Evolutionary conservation across 2,888 invertebrate species (phyloP).

Genomic region (Macrophya annulata): DNA sequence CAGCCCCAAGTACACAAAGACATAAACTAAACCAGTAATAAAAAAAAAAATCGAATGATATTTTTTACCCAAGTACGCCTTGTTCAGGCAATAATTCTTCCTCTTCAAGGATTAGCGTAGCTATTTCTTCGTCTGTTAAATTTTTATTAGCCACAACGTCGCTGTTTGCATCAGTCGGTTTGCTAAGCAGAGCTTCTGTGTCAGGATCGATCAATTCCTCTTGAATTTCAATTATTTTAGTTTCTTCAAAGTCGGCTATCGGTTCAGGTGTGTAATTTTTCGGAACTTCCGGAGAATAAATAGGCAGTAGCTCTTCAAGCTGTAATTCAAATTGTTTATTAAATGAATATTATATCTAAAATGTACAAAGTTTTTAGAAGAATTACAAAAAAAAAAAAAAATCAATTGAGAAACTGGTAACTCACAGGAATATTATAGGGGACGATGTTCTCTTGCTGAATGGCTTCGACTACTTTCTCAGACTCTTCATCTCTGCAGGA

Average conservation of each 20-base stretch:
- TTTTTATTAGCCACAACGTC: slow-evolving; percentile 76
- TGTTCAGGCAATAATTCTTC: slow-evolving; percentile 86
- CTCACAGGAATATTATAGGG: slow-evolving; percentile 78
- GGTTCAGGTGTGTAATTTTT: slow-evolving; percentile 67
- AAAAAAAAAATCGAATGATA: neutral
- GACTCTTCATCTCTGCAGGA: slow-evolving; percentile 72
- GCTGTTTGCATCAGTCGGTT: slow-evolving; percentile 74
- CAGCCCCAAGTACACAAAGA: neutral
- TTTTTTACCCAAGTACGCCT: slow-evolving; percentile 84
- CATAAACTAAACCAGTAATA: neutral
- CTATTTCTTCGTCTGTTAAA: slow-evolving; percentile 85
- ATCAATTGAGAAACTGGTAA: slow-evolving; percentile 41
- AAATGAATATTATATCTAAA: neutral
- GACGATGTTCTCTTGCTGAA: slow-evolving; percentile 74
- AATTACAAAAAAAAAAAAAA: neutral
- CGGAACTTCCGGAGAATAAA: slow-evolving; percentile 51
- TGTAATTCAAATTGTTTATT: slow-evolving; percentile 42
- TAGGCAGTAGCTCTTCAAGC: slow-evolving; percentile 64
- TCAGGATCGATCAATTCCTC: slow-evolving; percentile 47
- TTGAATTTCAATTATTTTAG: slow-evolving; percentile 69
- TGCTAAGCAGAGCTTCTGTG: slow-evolving; percentile 64
- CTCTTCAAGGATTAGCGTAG: slow-evolving; percentile 86
- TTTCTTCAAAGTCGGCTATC: slow-evolving; percentile 60
- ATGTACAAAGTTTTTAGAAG: neutral
- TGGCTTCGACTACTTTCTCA: slow-evolving; percentile 71